Percentiles rank a stretch among this genome's conserved stretches.
Evolutionary conservation across 2,888 invertebrate genomes (phyloP).

Genomic region (Germaria angustata): DNA sequence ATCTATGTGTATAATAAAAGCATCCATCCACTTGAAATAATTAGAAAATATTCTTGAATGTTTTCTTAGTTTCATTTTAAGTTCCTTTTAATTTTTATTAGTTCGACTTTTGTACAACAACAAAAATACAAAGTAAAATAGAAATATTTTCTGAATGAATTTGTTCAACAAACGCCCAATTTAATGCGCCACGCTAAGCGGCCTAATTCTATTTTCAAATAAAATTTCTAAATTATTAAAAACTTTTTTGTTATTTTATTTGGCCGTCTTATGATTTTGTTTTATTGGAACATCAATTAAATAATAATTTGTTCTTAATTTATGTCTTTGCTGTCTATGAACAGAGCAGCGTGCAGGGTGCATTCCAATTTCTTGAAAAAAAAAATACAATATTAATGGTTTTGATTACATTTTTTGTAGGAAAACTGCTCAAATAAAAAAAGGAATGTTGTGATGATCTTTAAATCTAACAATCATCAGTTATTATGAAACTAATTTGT

Average conservation of each 20-base stretch:
- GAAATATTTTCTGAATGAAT: constrained; percentile 51
- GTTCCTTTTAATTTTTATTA: constrained; percentile 43
- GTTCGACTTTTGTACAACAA: neutral
- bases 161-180: constrained; percentile 66
- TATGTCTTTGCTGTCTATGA: too few relatives aligned
- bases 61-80: constrained; percentile 27
- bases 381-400: too few relatives aligned
- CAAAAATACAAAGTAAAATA: constrained; percentile 1
- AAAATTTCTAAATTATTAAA: constrained; percentile 8
- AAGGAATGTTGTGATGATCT: too few relatives aligned
- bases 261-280: neutral
- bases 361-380: too few relatives aligned
- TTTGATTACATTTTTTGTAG: too few relatives aligned
- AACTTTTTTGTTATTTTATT: neutral
- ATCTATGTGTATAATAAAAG: constrained; percentile 5
- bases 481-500: too few relatives aligned
- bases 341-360: too few relatives aligned
- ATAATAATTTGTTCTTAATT: neutral
- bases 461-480: too few relatives aligned
- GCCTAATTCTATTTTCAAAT: constrained; percentile 66
- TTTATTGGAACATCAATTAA: constrained; percentile 40
- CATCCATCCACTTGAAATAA: constrained; percentile 47
- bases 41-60: constrained; percentile 31
- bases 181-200: constrained; percentile 68
- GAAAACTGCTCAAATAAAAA: too few relatives aligned